Percentiles rank a stretch among this genome's conserved stretches.
Evolutionary conservation across 2,888 invertebrate genomes (phyloP).

Genomic region (Rhopalosiphum nymphaeae): DNA sequence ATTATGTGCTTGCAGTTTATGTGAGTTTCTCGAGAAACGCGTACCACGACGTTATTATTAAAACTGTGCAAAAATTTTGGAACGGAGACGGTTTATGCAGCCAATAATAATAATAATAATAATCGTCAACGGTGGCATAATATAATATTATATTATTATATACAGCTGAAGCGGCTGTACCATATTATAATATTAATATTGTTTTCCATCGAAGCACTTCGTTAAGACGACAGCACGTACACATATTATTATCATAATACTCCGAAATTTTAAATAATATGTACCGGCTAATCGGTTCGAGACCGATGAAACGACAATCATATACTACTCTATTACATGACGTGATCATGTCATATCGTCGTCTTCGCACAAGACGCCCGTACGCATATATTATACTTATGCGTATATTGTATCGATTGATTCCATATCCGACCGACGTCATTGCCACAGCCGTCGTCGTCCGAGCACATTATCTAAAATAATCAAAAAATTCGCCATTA

Average conservation of each 20-base stretch:
- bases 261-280: neutral
- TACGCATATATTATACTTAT: neutral
- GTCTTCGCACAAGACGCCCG: neutral
- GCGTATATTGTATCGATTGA: conserved; percentile 17
- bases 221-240: neutral
- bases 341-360: neutral
- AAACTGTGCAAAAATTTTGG: neutral
- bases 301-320: neutral
- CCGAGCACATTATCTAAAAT: neutral
- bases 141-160: neutral
- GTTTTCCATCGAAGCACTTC: neutral
- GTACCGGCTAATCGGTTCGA: neutral
- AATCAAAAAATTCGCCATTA: neutral
- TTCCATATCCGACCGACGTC: neutral
- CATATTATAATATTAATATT: neutral
- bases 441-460: neutral
- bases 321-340: neutral
- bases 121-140: neutral
- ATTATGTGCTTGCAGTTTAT: neutral
- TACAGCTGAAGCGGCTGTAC: neutral
- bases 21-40: neutral
- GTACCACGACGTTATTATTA: neutral
- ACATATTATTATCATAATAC: neutral
- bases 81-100: neutral
- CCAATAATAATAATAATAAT: neutral